Percentiles rank a stretch among this genome's conserved stretches.
phyloP scores from a whole-genome alignment of 2,888 invertebrate species.

The Hymenopus coronatus region DNA sequence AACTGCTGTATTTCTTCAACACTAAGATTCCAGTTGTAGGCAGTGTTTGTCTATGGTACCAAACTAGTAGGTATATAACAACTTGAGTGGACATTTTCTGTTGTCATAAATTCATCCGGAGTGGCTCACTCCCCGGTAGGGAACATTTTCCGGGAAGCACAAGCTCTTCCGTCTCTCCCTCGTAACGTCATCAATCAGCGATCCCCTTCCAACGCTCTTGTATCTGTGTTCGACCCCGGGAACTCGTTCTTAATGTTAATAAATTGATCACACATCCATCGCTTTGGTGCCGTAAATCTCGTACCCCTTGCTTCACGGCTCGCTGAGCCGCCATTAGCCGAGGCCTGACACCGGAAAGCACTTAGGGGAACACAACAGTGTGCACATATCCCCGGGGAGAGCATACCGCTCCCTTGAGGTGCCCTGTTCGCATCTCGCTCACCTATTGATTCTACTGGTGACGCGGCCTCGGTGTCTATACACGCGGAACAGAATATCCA shows the following conservation, averaged over 20 bases:
- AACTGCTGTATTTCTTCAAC: too few relatives aligned
- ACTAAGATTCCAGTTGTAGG: too few relatives aligned
- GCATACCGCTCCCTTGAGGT: neutral
- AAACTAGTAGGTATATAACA: too few relatives aligned
- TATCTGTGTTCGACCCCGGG: neutral
- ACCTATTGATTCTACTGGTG: neutral
- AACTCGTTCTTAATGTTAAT: neutral
- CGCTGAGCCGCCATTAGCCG: neutral
- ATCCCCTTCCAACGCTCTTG: neutral
- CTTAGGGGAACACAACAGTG: neutral
- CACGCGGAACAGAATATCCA: too few relatives aligned
- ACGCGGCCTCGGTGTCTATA: too few relatives aligned
- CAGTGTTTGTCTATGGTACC: too few relatives aligned
- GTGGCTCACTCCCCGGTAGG: neutral
- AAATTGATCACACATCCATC: neutral
- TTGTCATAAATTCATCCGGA: neutral
- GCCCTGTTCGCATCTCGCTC: neutral
- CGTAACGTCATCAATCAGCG: neutral
- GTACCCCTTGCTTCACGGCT: neutral
- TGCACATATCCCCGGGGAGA: neutral
- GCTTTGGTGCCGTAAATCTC: neutral
- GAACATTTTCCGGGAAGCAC: neutral
- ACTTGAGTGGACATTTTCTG: neutral
- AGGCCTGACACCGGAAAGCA: neutral
- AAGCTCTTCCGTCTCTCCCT: neutral